Percentiles rank a stretch among this genome's conserved stretches.
phyloP scores from a whole-genome alignment of 2,888 invertebrate species.

The Eledona agricola region DNA sequence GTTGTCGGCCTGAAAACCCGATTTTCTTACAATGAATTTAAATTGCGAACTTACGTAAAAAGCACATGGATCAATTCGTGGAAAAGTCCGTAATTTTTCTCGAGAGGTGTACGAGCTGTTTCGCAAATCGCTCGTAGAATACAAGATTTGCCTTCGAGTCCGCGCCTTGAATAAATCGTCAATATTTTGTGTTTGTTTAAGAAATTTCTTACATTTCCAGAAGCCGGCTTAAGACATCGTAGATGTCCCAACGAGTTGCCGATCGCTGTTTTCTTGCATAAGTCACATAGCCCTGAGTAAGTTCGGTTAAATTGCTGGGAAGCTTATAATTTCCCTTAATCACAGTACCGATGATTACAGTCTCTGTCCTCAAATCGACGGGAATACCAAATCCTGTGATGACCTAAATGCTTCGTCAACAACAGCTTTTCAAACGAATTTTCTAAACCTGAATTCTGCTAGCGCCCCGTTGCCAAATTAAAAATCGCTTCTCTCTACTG shows the following conservation, averaged over 20 bases:
- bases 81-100: slow-evolving; percentile 67
- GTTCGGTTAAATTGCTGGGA: slow-evolving; percentile 45
- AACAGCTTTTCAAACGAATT: no score
- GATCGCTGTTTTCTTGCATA: slow-evolving; percentile 44
- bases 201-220: slow-evolving; percentile 68
- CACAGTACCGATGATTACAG: slow-evolving; percentile 69
- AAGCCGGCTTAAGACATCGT: slow-evolving; percentile 70
- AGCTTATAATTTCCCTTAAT: slow-evolving; percentile 60
- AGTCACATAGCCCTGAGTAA: slow-evolving; percentile 44
- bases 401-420: no score
- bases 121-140: slow-evolving; percentile 74
- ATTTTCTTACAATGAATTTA: not conserved
- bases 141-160: slow-evolving; percentile 73
- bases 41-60: slow-evolving; percentile 72
- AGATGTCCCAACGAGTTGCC: slow-evolving; percentile 71
- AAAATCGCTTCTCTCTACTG: slow-evolving; percentile 8
- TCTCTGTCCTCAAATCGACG: slow-evolving; percentile 70
- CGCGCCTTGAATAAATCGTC: slow-evolving; percentile 58
- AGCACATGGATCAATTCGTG: slow-evolving; percentile 74
- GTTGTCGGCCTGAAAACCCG: slow-evolving; percentile 62
- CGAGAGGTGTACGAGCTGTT: slow-evolving; percentile 70
- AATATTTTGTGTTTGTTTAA: not conserved
- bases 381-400: slow-evolving; percentile 74
- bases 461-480: slow-evolving; percentile 17
- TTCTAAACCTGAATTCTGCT: slow-evolving; percentile 17